Evolutionary conservation across 2,797 vertebrate genomes (phyloP), one percentile per base, ranked within the genome.

Genomic region (Syncerus caffer): DNA sequence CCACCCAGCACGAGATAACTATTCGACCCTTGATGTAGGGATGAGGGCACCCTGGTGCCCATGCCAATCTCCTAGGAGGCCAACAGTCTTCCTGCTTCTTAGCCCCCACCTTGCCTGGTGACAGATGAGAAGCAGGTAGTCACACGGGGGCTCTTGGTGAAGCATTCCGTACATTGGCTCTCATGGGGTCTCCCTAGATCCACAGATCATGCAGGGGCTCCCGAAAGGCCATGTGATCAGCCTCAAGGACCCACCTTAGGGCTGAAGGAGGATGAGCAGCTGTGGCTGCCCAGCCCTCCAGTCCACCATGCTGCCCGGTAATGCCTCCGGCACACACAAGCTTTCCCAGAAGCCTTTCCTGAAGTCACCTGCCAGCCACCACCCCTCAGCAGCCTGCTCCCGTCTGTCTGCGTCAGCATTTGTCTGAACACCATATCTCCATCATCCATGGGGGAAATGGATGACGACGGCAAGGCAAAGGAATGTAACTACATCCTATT

Each of bases 401-500:
- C 25, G 5, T 80, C 42, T 45, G 53, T 91, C 86, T 67, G 57
- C 0, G 15, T 98, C 96, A 96, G 82, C 7, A 64, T 71, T 64
- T 96, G 88, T 97, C 93, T 89, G 42, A 92, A 74, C 3, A 8
- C 53, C 17, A 23, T 78, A 57, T 92, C 96, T 98, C 97, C 47
- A 47, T 96, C 97, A 95, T 97, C 97, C 94, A 94, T 78, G 45
- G 78, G 94, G 71, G 23, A 90, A 82, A 88, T 34, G 78, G 58
- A 85, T 76, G 45, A 53, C 12, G 45, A 82, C 27, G 0, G 91
- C 76, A 62, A 3, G 27, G 60, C 74, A 96, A 94, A 97, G 71
- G 85, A 97, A 96, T 86, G 96, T 45, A 60, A 94, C 97, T 62
- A 90, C 87, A 98, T 83, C 47, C 93, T 82, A 79, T 98, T 97